These are phyloP conservation scores for Dinomys branickii DNA, from an alignment of 2,113 vertebrate genomes.

Conservation along the genomic window DNA sequence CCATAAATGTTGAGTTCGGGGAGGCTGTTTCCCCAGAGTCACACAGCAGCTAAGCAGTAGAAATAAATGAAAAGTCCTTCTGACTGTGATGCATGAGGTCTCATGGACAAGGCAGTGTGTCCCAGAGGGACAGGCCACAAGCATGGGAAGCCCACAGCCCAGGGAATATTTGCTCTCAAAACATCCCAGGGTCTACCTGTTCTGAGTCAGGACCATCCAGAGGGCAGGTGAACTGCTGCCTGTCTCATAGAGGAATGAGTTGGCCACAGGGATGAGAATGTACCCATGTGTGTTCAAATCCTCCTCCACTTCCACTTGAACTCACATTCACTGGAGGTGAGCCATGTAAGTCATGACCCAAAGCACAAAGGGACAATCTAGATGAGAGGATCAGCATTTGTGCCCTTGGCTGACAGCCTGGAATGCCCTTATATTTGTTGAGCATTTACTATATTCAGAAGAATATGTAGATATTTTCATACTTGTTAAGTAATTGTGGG, in stretches of 20 bases:
- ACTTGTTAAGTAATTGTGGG: background rate
- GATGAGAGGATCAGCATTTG: background rate
- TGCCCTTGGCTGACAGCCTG: background rate
- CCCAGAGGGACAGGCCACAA: background rate
- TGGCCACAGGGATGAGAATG: background rate
- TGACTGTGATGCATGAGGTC: background rate
- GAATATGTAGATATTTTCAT: background rate
- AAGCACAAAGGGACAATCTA: background rate
- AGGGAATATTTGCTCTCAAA: background rate
- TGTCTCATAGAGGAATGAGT: background rate
- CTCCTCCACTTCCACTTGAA: background rate
- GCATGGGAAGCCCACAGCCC: accelerated
- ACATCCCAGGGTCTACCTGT: background rate
- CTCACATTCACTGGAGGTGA: background rate
- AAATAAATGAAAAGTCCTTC: background rate
- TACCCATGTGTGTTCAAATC: background rate
- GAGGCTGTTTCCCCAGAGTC: background rate
- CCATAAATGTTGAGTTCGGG: background rate
- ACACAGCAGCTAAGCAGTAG: background rate
- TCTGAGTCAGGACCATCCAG: background rate
- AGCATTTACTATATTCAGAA: background rate
- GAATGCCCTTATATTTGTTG: background rate
- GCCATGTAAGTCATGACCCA: background rate
- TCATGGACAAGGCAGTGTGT: background rate
- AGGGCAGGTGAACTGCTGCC: background rate